Base-by-base conservation (phyloP, 1,140 invertebrate species). In the Drosophila pseudoananassae region DNA sequence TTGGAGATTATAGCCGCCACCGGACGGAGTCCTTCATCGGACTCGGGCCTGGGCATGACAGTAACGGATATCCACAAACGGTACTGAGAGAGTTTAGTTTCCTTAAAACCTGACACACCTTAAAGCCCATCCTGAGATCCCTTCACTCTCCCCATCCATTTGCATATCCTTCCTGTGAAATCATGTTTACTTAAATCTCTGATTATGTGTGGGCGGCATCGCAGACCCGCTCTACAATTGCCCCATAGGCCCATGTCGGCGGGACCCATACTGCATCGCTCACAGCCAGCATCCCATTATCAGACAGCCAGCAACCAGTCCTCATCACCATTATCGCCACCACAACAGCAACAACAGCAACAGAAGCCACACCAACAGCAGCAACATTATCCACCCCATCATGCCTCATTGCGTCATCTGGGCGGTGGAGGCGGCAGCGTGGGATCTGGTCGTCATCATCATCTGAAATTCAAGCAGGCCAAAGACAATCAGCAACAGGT, bases 241-340 rank as follows among this genome's bases (percentile, higher is more conserved):
- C 91, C 91, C 27, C 85, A 92, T 87, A 89, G 91, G 45, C 91
- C 91, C 64, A 85, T 91, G 80, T 92, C 91, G 68, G 91, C 91
- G 64, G 91, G 91, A 85, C 91, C 91, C 73, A 80, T 91, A 66
- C 63, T 92, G 61, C 90, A 92, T 91, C 90, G 90, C 52, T 75
- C 84, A 83, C 85, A 85, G 47, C 59, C 73, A 80, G 76, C 76
- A 85, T 85, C 80, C 60, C 82, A 85, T 87, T 88, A 85, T 82
- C 82, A 85, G 65, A 52, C 75, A 87, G 60, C 52, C 15, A 75
- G 58, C 40, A 75, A 78, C 63, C 75, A 70, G 75, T 54, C 75
- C 47, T 57, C 76, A 78, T 78, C 70, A 61, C 53, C 69, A 54
- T 77, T 60, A 58, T 75, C 66, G 73, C 75, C 82, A 71, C 63